A percentile compares a stretch with the other conserved stretches of the same genome.
Evolutionary conservation across 2,113 vertebrate species (phyloP).

Genomic region (Podarcis cretensis): DNA sequence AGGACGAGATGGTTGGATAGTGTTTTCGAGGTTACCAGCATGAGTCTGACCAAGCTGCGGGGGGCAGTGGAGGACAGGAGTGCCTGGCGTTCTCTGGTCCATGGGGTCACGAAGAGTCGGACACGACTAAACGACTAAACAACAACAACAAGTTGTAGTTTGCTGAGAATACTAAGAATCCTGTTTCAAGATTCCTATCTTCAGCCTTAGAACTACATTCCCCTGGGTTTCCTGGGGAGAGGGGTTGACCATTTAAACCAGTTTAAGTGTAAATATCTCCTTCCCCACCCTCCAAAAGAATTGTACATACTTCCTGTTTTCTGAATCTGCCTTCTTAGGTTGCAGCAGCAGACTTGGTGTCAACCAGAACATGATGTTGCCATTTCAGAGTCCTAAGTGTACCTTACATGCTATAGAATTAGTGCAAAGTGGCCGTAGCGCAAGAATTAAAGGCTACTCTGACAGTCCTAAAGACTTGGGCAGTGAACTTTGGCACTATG

Average conservation of each 20-base stretch:
- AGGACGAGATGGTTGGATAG: too few relatives aligned
- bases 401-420: not conserved
- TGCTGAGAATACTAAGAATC: not conserved
- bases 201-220: not conserved
- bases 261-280: not conserved
- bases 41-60: too few relatives aligned
- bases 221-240: not conserved
- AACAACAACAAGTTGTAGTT: too few relatives aligned
- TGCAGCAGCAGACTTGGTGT: not conserved
- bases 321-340: not conserved
- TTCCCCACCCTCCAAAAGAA: not conserved
- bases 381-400: not conserved
- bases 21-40: too few relatives aligned
- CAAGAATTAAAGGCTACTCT: not conserved
- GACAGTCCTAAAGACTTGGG: not conserved
- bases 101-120: too few relatives aligned
- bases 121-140: too few relatives aligned
- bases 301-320: not conserved
- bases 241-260: not conserved
- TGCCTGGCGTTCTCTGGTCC: too few relatives aligned
- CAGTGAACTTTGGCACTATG: not conserved
- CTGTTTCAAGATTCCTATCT: not conserved
- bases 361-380: not conserved
- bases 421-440: not conserved
- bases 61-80: too few relatives aligned